Percentiles rank a stretch among this genome's conserved stretches.
These are phyloP conservation scores for Phaethornis superciliosus DNA, from an alignment of 2,113 vertebrate species.

Conservation along the genomic window DNA sequence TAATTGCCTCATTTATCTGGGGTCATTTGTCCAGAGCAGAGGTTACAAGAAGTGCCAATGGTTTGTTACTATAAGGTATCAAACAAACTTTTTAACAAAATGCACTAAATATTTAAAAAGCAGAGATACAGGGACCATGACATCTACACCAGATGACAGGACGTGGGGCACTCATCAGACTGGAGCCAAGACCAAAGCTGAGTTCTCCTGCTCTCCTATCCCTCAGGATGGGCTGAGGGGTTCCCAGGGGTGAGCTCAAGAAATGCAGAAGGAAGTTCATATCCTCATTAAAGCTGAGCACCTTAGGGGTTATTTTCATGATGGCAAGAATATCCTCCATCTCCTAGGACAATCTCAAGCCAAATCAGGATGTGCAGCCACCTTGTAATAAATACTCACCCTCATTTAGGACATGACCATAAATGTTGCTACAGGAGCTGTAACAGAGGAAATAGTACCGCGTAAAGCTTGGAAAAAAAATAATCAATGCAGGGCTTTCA, in stretches of 20 bases:
- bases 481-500: background rate
- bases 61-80: background rate
- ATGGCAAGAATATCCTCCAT: background rate
- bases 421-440: background rate
- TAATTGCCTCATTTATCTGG: background rate
- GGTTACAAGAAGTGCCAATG: background rate
- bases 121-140: background rate
- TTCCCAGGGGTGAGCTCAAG: background rate
- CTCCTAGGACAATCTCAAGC: background rate
- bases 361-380: background rate
- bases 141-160: background rate
- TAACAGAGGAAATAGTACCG: background rate
- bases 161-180: background rate
- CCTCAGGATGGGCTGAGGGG: background rate
- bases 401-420: background rate
- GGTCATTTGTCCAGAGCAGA: background rate
- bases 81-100: background rate
- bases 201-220: background rate
- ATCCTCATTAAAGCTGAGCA: background rate
- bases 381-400: background rate
- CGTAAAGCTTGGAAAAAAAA: background rate
- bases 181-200: background rate
- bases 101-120: background rate
- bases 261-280: background rate
- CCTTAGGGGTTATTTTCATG: background rate